These are phyloP conservation scores for Phrynocephalus versicolor DNA, from an alignment of 2,113 vertebrate species.

Conservation along the genomic window DNA sequence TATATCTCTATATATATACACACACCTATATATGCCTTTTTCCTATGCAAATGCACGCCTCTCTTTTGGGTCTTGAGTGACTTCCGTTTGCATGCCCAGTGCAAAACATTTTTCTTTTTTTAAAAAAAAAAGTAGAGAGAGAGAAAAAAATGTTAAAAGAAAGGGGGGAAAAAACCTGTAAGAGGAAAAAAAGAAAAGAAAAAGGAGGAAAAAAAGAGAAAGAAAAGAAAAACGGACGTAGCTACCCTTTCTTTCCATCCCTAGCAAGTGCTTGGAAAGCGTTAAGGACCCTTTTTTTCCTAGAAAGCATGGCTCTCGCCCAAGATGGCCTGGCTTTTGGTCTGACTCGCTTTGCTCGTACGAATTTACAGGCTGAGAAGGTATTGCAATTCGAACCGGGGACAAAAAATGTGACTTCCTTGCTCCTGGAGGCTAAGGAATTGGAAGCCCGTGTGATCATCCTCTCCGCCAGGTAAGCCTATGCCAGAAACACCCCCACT, in stretches of 20 bases:
- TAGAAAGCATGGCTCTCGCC: conserved; percentile 83
- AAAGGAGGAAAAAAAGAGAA: conserved; percentile 27
- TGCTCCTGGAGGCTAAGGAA: conserved; percentile 96
- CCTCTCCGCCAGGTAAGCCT: conserved; percentile 91
- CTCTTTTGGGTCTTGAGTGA: conserved; percentile 94
- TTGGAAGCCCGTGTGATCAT: conserved; percentile 98
- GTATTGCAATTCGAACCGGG: conserved; percentile 97
- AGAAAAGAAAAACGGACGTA: conserved; percentile 57
- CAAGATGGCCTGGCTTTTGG: conserved; percentile 68
- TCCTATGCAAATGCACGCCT: conserved; percentile 97
- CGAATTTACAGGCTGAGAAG: conserved; percentile 97
- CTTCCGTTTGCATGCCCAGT: conserved; percentile 99
- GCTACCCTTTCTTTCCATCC: conserved; percentile 56
- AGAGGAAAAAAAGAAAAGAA: conserved; percentile 59
- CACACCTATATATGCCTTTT: conserved; percentile 70
- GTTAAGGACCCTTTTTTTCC: conserved; percentile 67
- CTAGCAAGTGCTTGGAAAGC: conserved; percentile 63
- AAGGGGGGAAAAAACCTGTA: conserved; percentile 55
- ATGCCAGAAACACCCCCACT: too few relatives aligned
- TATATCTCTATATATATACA: neutral
- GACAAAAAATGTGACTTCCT: conserved; percentile 95
- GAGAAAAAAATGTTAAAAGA: conserved; percentile 34
- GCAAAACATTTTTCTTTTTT: conserved; percentile 77
- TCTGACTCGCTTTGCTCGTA: conserved; percentile 80
- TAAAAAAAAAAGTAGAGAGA: conserved; percentile 17